Percentiles rank a stretch among this genome's conserved stretches.
Evolutionary conservation across 2,888 invertebrate genomes (phyloP).

Genomic region (Acleris holmiana): DNA sequence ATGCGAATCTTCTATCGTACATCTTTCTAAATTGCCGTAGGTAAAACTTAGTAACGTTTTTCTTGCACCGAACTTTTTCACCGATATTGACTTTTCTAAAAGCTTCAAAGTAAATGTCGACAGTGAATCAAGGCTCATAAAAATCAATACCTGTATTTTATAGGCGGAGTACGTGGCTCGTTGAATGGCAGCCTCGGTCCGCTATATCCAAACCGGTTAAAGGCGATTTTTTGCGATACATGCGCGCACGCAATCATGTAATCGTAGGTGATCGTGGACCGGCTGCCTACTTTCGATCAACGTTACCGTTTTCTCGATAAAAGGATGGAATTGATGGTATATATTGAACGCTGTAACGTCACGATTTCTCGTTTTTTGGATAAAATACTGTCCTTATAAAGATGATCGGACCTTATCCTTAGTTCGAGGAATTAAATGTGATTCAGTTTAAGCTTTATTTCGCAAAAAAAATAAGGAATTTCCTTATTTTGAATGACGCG

Average conservation of each 20-base stretch:
- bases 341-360: not conserved
- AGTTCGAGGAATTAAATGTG: not conserved
- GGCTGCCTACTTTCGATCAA: constrained; percentile 34
- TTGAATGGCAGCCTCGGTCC: constrained; percentile 35
- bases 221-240: constrained; percentile 36
- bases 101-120: not conserved
- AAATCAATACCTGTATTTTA: not conserved
- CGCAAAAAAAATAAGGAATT: not conserved
- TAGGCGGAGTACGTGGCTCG: constrained; percentile 2
- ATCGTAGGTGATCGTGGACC: constrained; percentile 33
- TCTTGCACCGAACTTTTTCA: too few relatives aligned
- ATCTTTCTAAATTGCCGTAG: too few relatives aligned
- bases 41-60: too few relatives aligned
- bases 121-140: not conserved
- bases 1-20: too few relatives aligned
- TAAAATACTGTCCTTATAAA: not conserved
- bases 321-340: not conserved
- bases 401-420: not conserved
- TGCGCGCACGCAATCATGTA: constrained; percentile 36
- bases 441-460: not conserved
- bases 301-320: constrained; percentile 34
- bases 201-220: constrained; percentile 38
- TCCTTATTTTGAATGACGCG: not conserved
- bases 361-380: constrained; percentile 1
- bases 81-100: not conserved